A percentile compares a stretch with the other conserved stretches of the same genome.
Evolutionary conservation across 2,888 invertebrate genomes (phyloP).

Genomic region (Hololepta plana): DNA sequence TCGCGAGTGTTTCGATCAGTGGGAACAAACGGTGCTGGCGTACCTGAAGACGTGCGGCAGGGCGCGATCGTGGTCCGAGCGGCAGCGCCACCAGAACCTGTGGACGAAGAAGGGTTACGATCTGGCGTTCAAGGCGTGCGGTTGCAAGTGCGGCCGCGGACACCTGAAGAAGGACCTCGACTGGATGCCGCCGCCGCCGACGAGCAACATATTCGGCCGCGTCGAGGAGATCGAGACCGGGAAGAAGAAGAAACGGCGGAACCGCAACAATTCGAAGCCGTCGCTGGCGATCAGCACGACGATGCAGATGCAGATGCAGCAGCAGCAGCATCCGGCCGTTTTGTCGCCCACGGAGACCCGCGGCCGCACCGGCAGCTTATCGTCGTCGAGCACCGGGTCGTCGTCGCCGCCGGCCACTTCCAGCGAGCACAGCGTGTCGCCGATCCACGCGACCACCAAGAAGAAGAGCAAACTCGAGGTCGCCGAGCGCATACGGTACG

Average conservation of each 20-base stretch:
- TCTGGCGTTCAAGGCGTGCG: conserved; percentile 86
- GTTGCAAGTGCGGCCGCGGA: conserved; percentile 82
- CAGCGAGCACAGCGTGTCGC: conserved; percentile 57
- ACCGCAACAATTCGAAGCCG: conserved; percentile 39
- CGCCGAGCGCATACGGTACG: conserved; percentile 67
- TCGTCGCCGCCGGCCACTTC: conserved; percentile 65
- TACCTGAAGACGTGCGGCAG: conserved; percentile 82
- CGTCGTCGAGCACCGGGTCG: conserved; percentile 61
- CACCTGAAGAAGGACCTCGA: conserved; percentile 89
- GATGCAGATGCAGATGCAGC: conserved; percentile 32
- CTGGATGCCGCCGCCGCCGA: conserved; percentile 60
- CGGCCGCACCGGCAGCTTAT: conserved; percentile 55
- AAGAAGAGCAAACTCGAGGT: conserved; percentile 63
- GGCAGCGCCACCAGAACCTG: conserved; percentile 83
- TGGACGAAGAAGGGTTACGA: conserved; percentile 99
- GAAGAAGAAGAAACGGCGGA: conserved; percentile 49
- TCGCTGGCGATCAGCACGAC: conserved; percentile 36
- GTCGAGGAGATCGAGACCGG: conserved; percentile 34
- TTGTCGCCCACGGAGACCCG: conserved; percentile 30
- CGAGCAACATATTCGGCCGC: conserved; percentile 28
- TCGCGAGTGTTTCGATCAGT: conserved; percentile 84
- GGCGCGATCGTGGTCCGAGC: conserved; percentile 87
- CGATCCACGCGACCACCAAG: conserved; percentile 45
- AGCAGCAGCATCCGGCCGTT: conserved; percentile 52
- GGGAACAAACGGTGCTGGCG: conserved; percentile 79